phyloP scores from a whole-genome alignment of 2,113 vertebrate species.

The Cynocephalus volans region DNA sequence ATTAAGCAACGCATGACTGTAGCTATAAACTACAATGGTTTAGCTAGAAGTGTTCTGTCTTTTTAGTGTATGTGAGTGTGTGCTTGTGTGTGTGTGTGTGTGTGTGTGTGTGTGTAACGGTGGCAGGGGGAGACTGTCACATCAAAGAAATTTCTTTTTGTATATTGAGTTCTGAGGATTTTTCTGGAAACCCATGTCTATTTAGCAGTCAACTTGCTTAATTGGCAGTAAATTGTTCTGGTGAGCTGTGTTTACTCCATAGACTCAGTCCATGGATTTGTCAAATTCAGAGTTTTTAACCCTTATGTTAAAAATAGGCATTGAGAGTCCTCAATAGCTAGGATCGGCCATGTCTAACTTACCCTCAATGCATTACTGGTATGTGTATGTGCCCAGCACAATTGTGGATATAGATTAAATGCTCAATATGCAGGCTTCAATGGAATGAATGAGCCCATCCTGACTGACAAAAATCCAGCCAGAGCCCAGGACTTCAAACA shows the following conservation, averaged over 20 bases:
- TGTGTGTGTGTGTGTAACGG: background rate
- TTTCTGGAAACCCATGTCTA: constrained; percentile 24
- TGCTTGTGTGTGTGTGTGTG: background rate
- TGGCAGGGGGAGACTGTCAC: background rate
- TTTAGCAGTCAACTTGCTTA: constrained; percentile 14
- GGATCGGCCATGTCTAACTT: background rate
- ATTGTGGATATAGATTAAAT: background rate
- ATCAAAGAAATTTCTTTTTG: constrained; percentile 26
- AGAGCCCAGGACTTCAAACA: background rate
- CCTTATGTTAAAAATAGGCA: background rate
- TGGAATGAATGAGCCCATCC: background rate
- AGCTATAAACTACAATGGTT: background rate
- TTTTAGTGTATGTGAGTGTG: background rate
- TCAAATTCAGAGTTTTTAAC: constrained; percentile 9
- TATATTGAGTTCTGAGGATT: background rate
- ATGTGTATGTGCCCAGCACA: background rate
- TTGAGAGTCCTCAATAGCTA: background rate
- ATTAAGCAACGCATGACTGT: background rate
- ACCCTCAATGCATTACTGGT: background rate
- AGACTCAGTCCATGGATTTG: background rate
- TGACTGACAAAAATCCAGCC: background rate
- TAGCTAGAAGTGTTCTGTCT: background rate
- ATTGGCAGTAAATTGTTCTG: background rate
- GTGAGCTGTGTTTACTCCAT: background rate
- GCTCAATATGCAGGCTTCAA: background rate